Percentiles rank a stretch among this genome's conserved stretches.
phyloP scores from a whole-genome alignment of 2,888 invertebrate genomes.

The Chironomus riparius region DNA sequence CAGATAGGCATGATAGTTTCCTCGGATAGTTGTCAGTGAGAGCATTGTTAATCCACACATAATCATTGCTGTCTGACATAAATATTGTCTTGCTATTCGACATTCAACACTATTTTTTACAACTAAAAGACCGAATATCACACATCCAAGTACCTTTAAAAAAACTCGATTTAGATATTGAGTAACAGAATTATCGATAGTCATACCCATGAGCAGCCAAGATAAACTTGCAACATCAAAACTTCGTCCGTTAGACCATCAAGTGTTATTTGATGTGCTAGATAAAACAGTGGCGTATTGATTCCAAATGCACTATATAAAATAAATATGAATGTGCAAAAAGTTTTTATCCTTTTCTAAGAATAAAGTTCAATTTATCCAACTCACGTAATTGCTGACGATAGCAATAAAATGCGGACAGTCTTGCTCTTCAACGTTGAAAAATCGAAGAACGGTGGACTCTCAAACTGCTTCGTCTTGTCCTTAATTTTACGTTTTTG shows the following conservation, averaged over 20 bases:
- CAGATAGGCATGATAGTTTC: constrained; percentile 66
- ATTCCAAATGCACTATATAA: constrained; percentile 63
- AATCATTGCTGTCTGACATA: constrained; percentile 71
- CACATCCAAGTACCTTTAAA: constrained; percentile 54
- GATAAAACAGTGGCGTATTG: constrained; percentile 74
- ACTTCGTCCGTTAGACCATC: constrained; percentile 60
- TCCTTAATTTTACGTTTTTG: constrained; percentile 78
- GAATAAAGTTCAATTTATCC: not conserved
- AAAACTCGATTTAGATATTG: not conserved
- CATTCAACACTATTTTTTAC: constrained; percentile 76
- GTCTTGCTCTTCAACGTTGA: constrained; percentile 76
- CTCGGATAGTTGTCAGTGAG: constrained; percentile 67
- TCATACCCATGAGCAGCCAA: constrained; percentile 66
- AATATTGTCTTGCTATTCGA: constrained; percentile 73
- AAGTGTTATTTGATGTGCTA: constrained; percentile 70
- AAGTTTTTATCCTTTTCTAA: not conserved
- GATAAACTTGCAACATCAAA: constrained; percentile 59
- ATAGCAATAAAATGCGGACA: constrained; percentile 69
- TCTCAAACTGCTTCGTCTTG: constrained; percentile 64
- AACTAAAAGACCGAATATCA: constrained; percentile 72
- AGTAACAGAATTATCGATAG: not conserved
- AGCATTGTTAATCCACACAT: constrained; percentile 68
- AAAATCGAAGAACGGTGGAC: constrained; percentile 79
- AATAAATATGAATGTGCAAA: not conserved
- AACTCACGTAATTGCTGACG: constrained; percentile 56